A percentile compares a stretch with the other conserved stretches of the same genome.
These are phyloP conservation scores for Notothenia rossii DNA, from an alignment of 2,113 vertebrate genomes.

Conservation along the genomic window DNA sequence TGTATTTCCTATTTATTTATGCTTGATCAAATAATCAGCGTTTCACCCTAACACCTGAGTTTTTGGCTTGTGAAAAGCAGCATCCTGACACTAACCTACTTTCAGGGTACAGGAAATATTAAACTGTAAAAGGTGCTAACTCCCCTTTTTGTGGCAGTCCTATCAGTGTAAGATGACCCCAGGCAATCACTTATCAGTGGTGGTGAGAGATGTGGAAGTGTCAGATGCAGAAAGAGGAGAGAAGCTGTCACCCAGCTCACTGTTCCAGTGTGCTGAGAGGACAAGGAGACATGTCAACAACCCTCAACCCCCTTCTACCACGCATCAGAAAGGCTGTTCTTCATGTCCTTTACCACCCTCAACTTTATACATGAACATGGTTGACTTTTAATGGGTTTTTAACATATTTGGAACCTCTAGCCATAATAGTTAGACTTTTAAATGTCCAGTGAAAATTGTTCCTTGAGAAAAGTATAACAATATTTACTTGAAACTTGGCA, in stretches of 20 bases:
- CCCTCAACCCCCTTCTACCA: constrained; percentile 23
- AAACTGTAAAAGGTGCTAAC: constrained; percentile 80
- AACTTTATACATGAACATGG: not conserved
- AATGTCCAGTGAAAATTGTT: not conserved
- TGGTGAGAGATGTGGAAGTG: constrained; percentile 76
- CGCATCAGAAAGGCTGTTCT: constrained; percentile 2
- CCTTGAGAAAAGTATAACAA: not conserved
- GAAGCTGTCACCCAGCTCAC: constrained; percentile 59
- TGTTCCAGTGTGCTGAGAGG: constrained; percentile 56
- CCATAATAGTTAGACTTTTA: not conserved
- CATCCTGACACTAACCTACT: constrained; percentile 20
- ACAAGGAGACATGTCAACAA: constrained; percentile 48
- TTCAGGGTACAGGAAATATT: constrained; percentile 71
- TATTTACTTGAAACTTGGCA: not conserved
- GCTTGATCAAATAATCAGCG: constrained; percentile 8
- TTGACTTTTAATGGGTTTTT: not conserved
- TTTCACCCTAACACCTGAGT: constrained; percentile 6
- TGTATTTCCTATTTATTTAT: constrained; percentile 4
- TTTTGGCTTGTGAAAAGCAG: not conserved
- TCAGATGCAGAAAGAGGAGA: constrained; percentile 73
- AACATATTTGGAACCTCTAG: not conserved
- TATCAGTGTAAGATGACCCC: constrained; percentile 76
- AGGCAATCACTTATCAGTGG: constrained; percentile 80
- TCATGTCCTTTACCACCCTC: not conserved
- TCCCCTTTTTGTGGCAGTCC: constrained; percentile 64